A percentile compares a stretch with the other conserved stretches of the same genome.
These are phyloP conservation scores for Clarias gariepinus DNA, from an alignment of 2,113 vertebrate genomes.

Conservation along the genomic window DNA sequence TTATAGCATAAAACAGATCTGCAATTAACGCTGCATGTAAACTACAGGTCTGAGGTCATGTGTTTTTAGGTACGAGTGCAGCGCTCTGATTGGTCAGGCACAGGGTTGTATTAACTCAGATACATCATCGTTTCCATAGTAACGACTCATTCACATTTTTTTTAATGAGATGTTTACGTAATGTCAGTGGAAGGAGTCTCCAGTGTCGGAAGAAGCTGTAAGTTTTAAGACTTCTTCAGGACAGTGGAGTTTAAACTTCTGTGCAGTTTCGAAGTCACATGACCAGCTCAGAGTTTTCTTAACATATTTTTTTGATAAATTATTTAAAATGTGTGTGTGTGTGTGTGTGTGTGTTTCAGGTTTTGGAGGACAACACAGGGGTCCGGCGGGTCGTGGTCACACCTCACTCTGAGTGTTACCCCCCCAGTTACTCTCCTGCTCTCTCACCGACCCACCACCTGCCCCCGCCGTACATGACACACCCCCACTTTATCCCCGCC, in stretches of 20 bases:
- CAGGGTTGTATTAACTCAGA: neutral
- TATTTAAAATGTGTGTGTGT: neutral
- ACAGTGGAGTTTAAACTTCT: no score
- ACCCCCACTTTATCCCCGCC: slow-evolving; percentile 83
- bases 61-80: neutral
- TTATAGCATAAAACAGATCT: neutral
- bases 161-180: neutral
- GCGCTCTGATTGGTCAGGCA: neutral
- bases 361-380: slow-evolving; percentile 86
- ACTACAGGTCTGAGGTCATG: neutral
- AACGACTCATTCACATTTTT: neutral
- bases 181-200: no score
- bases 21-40: neutral
- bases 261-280: no score
- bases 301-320: neutral
- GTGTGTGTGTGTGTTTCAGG: slow-evolving; percentile 64
- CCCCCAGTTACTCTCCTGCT: slow-evolving; percentile 81
- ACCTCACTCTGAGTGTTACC: slow-evolving; percentile 85
- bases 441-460: slow-evolving; percentile 84
- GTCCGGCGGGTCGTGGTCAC: slow-evolving; percentile 85
- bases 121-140: neutral
- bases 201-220: no score
- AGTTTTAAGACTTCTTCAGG: no score
- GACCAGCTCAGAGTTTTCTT: neutral
- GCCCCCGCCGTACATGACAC: slow-evolving; percentile 78